phyloP scores from a whole-genome alignment of 2,888 invertebrate genomes.

The Gastracanthus pulcherrimus region DNA sequence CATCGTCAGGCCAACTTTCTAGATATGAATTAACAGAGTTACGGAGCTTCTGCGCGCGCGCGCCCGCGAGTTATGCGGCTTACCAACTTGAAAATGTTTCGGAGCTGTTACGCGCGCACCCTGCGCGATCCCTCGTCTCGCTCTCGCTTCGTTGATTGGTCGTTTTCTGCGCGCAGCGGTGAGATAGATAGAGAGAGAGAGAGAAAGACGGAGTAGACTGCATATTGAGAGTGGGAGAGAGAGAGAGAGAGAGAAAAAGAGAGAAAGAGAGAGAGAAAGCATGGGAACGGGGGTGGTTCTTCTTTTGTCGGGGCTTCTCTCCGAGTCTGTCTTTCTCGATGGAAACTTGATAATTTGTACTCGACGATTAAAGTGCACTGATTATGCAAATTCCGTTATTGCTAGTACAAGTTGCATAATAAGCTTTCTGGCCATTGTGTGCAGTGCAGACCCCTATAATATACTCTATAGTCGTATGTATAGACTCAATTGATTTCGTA shows the following conservation, averaged over 20 bases:
- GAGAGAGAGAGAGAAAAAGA: too few relatives aligned
- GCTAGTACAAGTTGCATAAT: conserved; percentile 30
- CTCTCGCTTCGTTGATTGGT: conserved; percentile 47
- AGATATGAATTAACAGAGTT: conserved; percentile 77
- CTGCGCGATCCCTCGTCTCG: conserved; percentile 48
- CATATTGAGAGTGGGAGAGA: background rate
- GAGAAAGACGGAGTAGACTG: background rate
- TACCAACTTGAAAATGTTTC: conserved; percentile 73
- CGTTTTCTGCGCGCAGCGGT: conserved; percentile 12
- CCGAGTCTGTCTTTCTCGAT: background rate
- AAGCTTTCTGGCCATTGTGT: background rate
- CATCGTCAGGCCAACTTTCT: conserved; percentile 69
- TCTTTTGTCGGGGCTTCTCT: conserved; percentile 12
- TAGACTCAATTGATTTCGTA: background rate
- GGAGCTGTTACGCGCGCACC: conserved; percentile 52
- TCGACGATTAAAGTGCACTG: conserved; percentile 25
- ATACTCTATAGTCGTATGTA: background rate
- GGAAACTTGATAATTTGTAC: conserved; percentile 33
- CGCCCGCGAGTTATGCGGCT: conserved; percentile 71
- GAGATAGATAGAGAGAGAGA: background rate
- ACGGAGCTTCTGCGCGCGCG: conserved; percentile 66
- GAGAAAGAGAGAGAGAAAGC: background rate
- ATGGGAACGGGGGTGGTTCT: conserved; percentile 16
- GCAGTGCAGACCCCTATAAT: background rate
- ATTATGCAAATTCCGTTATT: conserved; percentile 48